Conservation (phyloP, 2,113 vertebrate genomes). For the Podarcis cretensis region DNA sequence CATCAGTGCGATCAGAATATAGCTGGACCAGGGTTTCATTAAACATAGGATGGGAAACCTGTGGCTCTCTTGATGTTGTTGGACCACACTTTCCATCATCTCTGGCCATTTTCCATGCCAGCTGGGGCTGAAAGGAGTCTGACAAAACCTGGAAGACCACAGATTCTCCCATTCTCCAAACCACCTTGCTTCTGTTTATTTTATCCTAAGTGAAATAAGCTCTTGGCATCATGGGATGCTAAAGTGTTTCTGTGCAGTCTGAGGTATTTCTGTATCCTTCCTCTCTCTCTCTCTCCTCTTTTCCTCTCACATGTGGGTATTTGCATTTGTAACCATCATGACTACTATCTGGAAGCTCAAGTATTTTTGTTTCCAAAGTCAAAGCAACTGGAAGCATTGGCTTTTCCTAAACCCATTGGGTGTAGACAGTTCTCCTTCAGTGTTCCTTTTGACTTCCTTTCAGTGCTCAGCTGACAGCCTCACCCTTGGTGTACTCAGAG, state of each 20-base stretch:
- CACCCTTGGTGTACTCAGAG: neutral
- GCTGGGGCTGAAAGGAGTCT: neutral
- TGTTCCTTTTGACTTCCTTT: slow-evolving; percentile 8
- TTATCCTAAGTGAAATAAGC: neutral
- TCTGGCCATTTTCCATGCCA: neutral
- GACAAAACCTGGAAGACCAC: neutral
- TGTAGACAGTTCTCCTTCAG: slow-evolving; percentile 20
- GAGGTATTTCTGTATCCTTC: slow-evolving; percentile 51
- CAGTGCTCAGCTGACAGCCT: neutral
- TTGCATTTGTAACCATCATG: slow-evolving; percentile 47
- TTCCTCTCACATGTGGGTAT: slow-evolving; percentile 11
- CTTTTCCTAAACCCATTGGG: slow-evolving; percentile 18
- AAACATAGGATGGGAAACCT: neutral
- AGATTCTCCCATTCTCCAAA: slow-evolving; percentile 13
- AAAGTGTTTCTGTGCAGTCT: neutral
- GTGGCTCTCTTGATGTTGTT: neutral
- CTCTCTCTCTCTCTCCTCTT: neutral
- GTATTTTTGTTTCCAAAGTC: slow-evolving; percentile 42
- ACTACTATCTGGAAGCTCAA: slow-evolving; percentile 37
- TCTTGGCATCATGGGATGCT: neutral
- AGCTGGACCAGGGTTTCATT: slow-evolving; percentile 36
- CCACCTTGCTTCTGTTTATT: slow-evolving; percentile 16
- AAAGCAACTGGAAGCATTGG: slow-evolving; percentile 31
- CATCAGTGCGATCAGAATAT: slow-evolving; percentile 31
- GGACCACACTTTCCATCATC: neutral